phyloP scores from a whole-genome alignment of 2,888 invertebrate genomes.

The Ommatoiulus sabulosus region DNA sequence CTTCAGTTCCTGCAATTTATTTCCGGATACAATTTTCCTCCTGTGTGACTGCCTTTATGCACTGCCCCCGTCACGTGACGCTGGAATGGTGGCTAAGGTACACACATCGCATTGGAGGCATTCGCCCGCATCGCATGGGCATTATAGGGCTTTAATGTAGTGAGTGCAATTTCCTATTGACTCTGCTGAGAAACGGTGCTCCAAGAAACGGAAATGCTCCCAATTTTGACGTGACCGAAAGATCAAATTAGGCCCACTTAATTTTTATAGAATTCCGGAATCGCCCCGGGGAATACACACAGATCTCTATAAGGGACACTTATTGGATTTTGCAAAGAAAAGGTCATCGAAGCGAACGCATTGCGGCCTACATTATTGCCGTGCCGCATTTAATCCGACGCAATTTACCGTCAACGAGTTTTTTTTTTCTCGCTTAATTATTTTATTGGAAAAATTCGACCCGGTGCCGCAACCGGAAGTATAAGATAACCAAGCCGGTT shows the following conservation, averaged over 20 bases:
- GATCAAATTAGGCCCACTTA: conserved; percentile 40
- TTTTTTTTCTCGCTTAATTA: background rate
- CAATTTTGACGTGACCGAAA: conserved; percentile 36
- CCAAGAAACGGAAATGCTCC: conserved; percentile 27
- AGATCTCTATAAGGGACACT: background rate
- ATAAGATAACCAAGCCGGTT: no score
- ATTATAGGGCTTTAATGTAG: background rate
- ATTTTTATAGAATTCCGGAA: conserved; percentile 28
- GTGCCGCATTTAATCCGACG: background rate
- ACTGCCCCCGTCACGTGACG: no score
- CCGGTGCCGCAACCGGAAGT: background rate
- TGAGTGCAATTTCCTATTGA: conserved; percentile 36
- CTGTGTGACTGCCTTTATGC: no score
- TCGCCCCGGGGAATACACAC: background rate
- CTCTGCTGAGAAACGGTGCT: background rate
- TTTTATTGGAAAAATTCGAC: background rate
- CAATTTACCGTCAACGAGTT: background rate
- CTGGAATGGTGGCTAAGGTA: no score
- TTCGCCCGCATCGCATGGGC: background rate
- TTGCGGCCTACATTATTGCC: background rate
- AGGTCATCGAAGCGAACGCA: background rate
- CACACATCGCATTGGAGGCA: no score
- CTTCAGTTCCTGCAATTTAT: no score
- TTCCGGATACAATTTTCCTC: no score
- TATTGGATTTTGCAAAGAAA: background rate